phyloP scores from a whole-genome alignment of 2,888 invertebrate genomes.

The Argyresthia albistria region DNA sequence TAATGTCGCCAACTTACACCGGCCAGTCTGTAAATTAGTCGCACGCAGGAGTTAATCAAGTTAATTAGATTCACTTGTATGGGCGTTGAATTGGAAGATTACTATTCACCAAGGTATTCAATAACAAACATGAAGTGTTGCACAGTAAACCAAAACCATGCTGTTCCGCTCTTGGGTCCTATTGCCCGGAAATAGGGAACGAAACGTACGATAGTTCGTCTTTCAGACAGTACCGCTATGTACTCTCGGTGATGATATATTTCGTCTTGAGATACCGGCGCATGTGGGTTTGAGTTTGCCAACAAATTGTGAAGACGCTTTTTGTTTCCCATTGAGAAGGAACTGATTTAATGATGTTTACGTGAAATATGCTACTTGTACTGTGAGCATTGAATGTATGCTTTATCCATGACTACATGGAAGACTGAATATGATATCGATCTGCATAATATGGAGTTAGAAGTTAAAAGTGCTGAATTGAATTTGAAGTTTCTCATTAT shows the following conservation, averaged over 20 bases:
- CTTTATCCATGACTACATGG: too few relatives aligned
- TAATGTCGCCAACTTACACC: too few relatives aligned
- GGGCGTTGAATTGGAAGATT: constrained; percentile 12
- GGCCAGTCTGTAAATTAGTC: constrained; percentile 11
- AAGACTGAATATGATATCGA: too few relatives aligned
- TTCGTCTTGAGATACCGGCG: constrained; percentile 6
- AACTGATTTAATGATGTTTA: not conserved
- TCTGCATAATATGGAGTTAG: too few relatives aligned
- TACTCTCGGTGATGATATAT: not conserved
- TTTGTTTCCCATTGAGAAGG: not conserved
- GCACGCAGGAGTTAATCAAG: constrained; percentile 24
- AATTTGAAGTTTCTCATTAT: too few relatives aligned
- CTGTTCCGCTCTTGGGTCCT: too few relatives aligned
- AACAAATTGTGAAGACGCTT: not conserved
- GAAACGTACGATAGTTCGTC: too few relatives aligned
- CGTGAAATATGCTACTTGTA: not conserved
- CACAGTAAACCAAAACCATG: too few relatives aligned
- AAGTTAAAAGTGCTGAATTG: too few relatives aligned
- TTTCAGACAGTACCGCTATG: too few relatives aligned
- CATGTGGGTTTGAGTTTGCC: constrained; percentile 11
- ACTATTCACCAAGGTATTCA: constrained; percentile 16
- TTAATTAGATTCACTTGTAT: constrained; percentile 20
- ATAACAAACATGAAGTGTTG: constrained; percentile 14
- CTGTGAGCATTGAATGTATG: too few relatives aligned
- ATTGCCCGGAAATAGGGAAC: too few relatives aligned